Evolutionary conservation across 2,888 invertebrate species (phyloP), one percentile per base, ranked within the genome.

Genomic region (Stenolophus ochropezus): DNA sequence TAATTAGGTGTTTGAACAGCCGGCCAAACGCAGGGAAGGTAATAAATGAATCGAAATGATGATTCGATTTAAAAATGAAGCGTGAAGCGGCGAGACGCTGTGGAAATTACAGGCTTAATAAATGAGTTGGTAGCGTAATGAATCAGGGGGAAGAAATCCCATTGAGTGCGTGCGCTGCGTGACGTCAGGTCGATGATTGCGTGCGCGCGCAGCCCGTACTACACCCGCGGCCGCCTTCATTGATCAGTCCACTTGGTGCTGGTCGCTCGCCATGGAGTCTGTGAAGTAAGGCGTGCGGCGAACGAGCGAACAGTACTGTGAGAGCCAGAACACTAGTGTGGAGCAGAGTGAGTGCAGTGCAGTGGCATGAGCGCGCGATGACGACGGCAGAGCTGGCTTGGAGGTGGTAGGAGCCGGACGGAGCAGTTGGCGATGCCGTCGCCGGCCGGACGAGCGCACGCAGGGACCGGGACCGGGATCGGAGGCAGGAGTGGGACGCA

Each of bases 161-260:
- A 79, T 81, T 81, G 74, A 27, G 86, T 86, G 87, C 84, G 85
- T 84, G 84, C 83, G 85, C 84, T 83, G 81, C 77, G 77, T 83
- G 81, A 81, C 58, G 83, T 83, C 82, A 77, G 82, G 83, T 74
- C 81, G 77, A 81, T 81, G 83, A 83, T 82, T 83, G 83, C 85
- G 69, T 86, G 87, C 88, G 88, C 87, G 87, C 88, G 88, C 87
- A 86, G 84, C 84, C 86, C 86, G 87, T 87, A 86, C 88, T 88
- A 88, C 88, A 88, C 88, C 88, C 88, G 89, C 88, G 88, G n/a
- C 88, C 88, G 89, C 82, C 81, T 89, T 90, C 90, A 90, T 90
- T 90, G 90, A 90, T 90, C 90, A 89, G 87, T 78, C 78, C 65
- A 78, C 78, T 77, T 69, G 78, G 61, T 51, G 53, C 47, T 18